Base-by-base conservation (phyloP, 2,797 vertebrate species). In the Borostomias antarcticus region DNA sequence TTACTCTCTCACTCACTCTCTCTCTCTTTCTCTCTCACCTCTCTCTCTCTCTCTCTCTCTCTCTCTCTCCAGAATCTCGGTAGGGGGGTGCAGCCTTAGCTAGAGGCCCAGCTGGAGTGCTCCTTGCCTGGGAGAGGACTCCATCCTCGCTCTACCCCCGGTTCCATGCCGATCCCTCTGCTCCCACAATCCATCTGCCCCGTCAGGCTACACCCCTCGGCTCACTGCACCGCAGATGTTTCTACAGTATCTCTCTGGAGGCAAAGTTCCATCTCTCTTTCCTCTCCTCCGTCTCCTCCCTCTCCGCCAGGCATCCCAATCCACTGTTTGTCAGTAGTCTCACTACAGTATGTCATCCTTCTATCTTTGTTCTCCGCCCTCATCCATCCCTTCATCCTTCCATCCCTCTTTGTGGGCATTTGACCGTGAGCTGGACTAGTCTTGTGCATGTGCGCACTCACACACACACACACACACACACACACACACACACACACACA, bases 331-430 rank as follows among this genome's bases (percentile, higher is more conserved):
- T 52, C 21, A 1, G 2, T 23, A 1, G 0, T 23, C 50, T 52
- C 47, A 7, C 19, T 26, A 7, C 48, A 51, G 25, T 11, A 5
- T 5, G 35, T 37, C 35, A 37, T 37, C 35, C 13, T 11, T 37
- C 35, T 8, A 37, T 37, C 35, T 37, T 37, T 17, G 4, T 3
- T 48, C 53, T 17, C 1, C 15, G 4, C 0, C 5, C 2, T 17
- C 2, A 1, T 56, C 28, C 53, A 30, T n/a, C 52, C 4, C 28
- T 30, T 17, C 15, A 11, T 80, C 70, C 28, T 1, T 81, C 70
- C 52, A 62, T 82, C 72, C 80, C 61, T 63, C 33, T 1, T 35
- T 11, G 2, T 37, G 35, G 9, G 35, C 9, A 13, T 37, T 37
- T 1, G 35, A 10, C 35, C 15, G 15, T 5, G 35, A 10, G 35